Evolutionary conservation across 2,797 vertebrate genomes (phyloP), one percentile per base, ranked within the genome.

Genomic region (Sylvia borin): DNA sequence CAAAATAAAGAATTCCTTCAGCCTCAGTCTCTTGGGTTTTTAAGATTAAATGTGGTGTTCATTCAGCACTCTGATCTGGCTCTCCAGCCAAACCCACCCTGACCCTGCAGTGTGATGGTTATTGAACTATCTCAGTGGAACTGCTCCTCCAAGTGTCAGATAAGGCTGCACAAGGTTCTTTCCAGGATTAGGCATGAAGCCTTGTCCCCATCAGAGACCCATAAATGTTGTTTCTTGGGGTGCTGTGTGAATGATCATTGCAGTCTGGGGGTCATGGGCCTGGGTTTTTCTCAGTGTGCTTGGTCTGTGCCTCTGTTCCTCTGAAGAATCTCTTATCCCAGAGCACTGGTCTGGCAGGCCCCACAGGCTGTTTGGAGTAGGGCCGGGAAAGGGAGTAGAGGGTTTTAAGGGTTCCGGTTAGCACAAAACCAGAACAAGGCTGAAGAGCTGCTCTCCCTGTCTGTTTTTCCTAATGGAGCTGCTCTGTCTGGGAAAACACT

Each of bases 1-100:
- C 55, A 75, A 90, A 97, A 93, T 95, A 95, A 97, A 95, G 58
- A 86, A 71, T 17, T 77, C n/a, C 18, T 84, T 81, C 61, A 62
- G 55, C 43, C 47, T 78, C 76, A 42, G 0, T 45, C 29, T 48
- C 24, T 4, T 51, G 61, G 19, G n/a, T 84, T 65, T 75, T 67
- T 34, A 64, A 42, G 40, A 36, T 65, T 51, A 73, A 53, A 70
- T 2, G 1, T 25, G 55, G 14, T 57, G n/a, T 51, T 78, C 3
- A 3, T 71, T 76, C 57, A 64, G 40, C 15, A 19, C 22, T 27
- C 32, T 62, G 57, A 26, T 26, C 16, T 65, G 54, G 61, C 19
- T n/a, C 43, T 61, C 53, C 74, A 66, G 54, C 47, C n/a, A 54
- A 72, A 26, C 42, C 27, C 27, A 40, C 47, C 34, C 15, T 47